Conservation (phyloP, 2,797 vertebrate genomes). For the Sebastes matsubarae region DNA sequence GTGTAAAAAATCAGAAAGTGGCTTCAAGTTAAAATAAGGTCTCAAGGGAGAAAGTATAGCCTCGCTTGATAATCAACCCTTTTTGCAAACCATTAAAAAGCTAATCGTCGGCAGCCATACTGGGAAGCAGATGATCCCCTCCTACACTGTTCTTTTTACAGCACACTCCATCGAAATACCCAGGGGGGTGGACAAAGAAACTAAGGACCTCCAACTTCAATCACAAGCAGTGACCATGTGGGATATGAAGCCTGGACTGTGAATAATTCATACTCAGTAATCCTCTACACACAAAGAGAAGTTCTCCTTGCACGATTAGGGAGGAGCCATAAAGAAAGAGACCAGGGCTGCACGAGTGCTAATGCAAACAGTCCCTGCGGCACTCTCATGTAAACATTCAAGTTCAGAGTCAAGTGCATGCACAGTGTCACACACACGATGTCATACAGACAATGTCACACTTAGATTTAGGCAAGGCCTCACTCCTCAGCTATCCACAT, state of each 20-base stretch:
- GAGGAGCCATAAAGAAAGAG: conserved; percentile 32
- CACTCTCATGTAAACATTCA: conserved; percentile 51
- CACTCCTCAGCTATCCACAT: conserved; percentile 43
- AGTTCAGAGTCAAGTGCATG: conserved; percentile 35
- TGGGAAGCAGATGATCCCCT: conserved; percentile 56
- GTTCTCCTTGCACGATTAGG: conserved; percentile 33
- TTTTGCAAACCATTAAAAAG: conserved; percentile 49
- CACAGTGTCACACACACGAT: conserved; percentile 44
- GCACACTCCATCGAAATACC: conserved; percentile 42
- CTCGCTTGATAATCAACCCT: conserved; percentile 20
- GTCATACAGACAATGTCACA: conserved; percentile 44
- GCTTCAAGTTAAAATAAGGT: conserved; percentile 15
- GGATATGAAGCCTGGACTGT: conserved; percentile 51
- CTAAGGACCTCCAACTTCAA: conserved; percentile 60
- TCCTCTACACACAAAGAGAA: conserved; percentile 48
- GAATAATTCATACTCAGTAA: conserved; percentile 72
- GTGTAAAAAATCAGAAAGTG: not conserved
- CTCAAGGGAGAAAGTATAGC: conserved; percentile 3
- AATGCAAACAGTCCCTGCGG: conserved; percentile 12
- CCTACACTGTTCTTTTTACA: conserved; percentile 56
- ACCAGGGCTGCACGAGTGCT: conserved; percentile 14
- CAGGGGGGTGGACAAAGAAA: conserved; percentile 39
- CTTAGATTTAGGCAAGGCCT: conserved; percentile 44
- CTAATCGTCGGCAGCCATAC: conserved; percentile 38
- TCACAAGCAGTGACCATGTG: conserved; percentile 60